phyloP scores from a whole-genome alignment of 2,797 vertebrate genomes.

The Coregonus suidteri region DNA sequence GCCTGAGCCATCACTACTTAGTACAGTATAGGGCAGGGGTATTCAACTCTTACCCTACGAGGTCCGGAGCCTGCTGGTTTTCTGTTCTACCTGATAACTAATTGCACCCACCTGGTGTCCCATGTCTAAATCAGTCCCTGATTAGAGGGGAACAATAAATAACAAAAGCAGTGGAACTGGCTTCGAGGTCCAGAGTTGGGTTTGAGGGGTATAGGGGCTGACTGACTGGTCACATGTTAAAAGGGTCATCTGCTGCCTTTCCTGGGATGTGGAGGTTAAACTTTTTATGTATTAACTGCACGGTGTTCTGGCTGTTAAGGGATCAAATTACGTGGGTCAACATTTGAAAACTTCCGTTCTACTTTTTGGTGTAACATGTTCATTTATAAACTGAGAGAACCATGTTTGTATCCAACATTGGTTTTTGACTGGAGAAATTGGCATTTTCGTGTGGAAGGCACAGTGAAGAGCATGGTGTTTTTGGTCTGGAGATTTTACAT shows the following conservation, averaged over 20 bases:
- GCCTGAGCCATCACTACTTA: not conserved
- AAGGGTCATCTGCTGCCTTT: not conserved
- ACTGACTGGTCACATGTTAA: not conserved
- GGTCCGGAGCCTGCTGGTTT: no score
- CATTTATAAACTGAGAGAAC: not conserved
- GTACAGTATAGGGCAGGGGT: not conserved
- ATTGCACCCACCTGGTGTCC: no score
- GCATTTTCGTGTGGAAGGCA: not conserved
- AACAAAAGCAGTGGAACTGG: no score
- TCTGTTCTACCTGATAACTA: no score
- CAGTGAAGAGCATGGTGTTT: not conserved
- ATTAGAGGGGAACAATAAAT: no score
- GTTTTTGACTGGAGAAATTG: not conserved
- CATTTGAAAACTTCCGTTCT: not conserved
- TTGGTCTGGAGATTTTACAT: not conserved
- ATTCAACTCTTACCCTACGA: no score
- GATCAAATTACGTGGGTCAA: not conserved
- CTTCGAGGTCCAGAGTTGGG: no score
- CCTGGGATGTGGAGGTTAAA: conserved; percentile 43
- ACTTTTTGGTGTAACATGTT: not conserved
- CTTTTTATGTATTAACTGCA: conserved; percentile 62
- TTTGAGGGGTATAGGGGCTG: no score
- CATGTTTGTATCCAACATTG: not conserved
- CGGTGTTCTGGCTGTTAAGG: conserved; percentile 52
- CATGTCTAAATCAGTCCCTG: no score